Conservation (phyloP, 2,888 invertebrate species). For the Tachina lurida region DNA sequence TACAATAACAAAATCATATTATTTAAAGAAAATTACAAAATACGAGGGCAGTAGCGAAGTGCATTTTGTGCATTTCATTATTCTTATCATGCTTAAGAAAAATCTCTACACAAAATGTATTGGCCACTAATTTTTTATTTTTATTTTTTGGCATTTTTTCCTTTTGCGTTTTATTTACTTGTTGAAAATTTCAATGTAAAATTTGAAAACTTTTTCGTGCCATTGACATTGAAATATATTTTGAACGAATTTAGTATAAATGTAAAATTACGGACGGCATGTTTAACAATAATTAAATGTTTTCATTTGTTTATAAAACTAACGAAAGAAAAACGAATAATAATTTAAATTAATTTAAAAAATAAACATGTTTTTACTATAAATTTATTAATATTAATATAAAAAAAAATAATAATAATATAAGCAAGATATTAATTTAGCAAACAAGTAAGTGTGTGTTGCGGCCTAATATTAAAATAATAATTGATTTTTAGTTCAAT, state of each 20-base stretch:
- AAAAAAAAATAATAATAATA: constrained; percentile 1
- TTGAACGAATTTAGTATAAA: constrained; percentile 71
- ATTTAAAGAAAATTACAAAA: too few species aligned
- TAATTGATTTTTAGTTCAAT: constrained; percentile 34
- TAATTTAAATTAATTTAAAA: not conserved
- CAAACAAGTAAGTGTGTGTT: constrained; percentile 48
- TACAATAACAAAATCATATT: too few species aligned
- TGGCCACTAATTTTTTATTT: constrained; percentile 48
- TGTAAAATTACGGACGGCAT: constrained; percentile 69
- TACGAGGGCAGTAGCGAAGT: too few species aligned
- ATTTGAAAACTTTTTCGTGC: constrained; percentile 53
- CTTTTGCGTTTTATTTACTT: constrained; percentile 31
- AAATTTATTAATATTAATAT: constrained; percentile 26
- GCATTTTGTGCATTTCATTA: too few species aligned
- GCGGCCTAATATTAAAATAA: not conserved
- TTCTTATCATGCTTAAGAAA: too few species aligned
- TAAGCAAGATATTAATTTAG: constrained; percentile 17
- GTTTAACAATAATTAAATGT: constrained; percentile 47
- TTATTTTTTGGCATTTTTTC: not conserved
- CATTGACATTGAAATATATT: constrained; percentile 74
- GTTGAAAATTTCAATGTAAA: constrained; percentile 53
- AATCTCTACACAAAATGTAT: not conserved
- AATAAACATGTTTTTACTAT: not conserved
- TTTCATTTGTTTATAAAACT: constrained; percentile 46
- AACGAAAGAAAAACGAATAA: constrained; percentile 33